Evolutionary conservation across 2,113 vertebrate species (phyloP).

Genomic region (Pterocles orientalis): DNA sequence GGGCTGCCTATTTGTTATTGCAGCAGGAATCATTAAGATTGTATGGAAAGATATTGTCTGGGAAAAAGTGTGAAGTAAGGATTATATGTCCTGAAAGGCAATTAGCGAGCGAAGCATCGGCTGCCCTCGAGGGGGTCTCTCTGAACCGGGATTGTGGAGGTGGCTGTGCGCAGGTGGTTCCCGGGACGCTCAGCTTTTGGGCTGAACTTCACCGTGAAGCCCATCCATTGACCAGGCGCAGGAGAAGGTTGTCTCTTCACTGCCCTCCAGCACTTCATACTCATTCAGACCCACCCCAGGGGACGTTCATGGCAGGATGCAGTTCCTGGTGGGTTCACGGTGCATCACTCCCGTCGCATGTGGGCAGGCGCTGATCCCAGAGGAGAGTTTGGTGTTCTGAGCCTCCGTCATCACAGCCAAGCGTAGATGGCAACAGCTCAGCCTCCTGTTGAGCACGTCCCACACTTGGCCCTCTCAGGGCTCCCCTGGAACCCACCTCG

Average conservation of each 20-base stretch:
- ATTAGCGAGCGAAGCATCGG: not conserved
- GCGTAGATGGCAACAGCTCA: not conserved
- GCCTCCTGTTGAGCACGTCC: not conserved
- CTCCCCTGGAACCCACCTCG: no score
- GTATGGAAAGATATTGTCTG: constrained; percentile 52
- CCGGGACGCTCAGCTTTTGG: not conserved
- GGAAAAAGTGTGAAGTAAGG: constrained; percentile 44
- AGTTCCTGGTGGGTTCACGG: not conserved
- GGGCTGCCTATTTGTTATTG: constrained; percentile 64
- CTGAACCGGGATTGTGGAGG: fast-evolving
- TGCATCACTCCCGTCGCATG: fast-evolving
- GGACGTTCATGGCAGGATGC: fast-evolving
- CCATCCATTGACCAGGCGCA: fast-evolving
- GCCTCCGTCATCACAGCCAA: not conserved
- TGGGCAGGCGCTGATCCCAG: fast-evolving
- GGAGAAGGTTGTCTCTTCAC: not conserved
- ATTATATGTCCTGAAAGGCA: constrained; percentile 14
- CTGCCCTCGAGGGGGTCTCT: not conserved
- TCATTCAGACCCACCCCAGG: fast-evolving
- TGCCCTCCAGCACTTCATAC: not conserved
- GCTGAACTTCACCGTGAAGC: not conserved
- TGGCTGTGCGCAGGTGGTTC: not conserved
- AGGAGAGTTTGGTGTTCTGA: not conserved
- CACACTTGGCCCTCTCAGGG: fast-evolving
- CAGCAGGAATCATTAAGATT: constrained; percentile 62